These are phyloP conservation scores for Paracentrotus lividus DNA, from an alignment of 53 echinoderm and acorn worm species.

Conservation along the genomic window DNA sequence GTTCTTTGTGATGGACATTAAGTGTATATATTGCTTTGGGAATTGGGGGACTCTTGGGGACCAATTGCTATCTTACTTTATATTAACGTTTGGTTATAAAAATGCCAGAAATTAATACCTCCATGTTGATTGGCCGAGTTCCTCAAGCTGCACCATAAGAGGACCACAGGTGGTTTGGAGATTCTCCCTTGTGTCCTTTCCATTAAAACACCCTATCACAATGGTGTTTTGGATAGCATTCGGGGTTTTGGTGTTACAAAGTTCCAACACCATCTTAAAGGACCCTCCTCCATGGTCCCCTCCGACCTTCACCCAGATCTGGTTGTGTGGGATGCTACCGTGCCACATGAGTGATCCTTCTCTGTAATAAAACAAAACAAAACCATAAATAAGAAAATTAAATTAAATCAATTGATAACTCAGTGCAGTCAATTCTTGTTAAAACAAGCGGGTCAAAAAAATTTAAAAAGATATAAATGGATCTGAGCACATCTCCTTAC, in stretches of 20 bases:
- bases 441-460: too few species aligned
- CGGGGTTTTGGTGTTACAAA: neutral
- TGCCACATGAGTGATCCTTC: neutral
- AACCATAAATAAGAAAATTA: too few species aligned
- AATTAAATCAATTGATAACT: neutral
- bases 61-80: neutral
- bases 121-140: neutral
- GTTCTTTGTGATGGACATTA: too few species aligned
- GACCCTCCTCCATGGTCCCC: slow-evolving; percentile 38
- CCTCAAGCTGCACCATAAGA: neutral
- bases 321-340: neutral
- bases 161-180: neutral
- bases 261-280: neutral
- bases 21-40: neutral
- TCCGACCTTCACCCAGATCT: slow-evolving; percentile 29
- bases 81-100: neutral
- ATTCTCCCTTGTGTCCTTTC: slow-evolving; percentile 33
- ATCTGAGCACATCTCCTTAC: too few species aligned
- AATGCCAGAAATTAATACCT: neutral
- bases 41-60: neutral
- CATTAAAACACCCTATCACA: neutral
- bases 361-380: too few species aligned
- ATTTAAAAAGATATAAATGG: too few species aligned
- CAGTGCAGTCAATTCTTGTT: neutral
- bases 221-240: slow-evolving; percentile 33